Percentiles rank a stretch among this genome's conserved stretches.
These are phyloP conservation scores for Desoria tigrina DNA, from an alignment of 2,888 invertebrate genomes.

Conservation along the genomic window DNA sequence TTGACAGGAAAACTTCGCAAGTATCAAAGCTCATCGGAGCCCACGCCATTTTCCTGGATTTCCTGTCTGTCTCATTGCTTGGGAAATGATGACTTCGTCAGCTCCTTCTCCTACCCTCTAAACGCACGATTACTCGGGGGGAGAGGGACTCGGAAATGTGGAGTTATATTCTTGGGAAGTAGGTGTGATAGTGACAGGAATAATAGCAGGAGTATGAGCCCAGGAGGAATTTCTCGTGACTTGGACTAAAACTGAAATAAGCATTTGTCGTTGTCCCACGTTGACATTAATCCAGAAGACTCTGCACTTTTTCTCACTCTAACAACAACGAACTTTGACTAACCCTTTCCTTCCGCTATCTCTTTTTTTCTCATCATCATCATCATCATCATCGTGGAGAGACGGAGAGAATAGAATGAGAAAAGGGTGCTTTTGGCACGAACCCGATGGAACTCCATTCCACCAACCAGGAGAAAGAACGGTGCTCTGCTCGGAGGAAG, in stretches of 20 bases:
- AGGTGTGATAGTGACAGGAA: too few relatives aligned
- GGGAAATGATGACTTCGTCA: background rate
- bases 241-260: constrained; percentile 22
- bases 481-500: background rate
- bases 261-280: constrained; percentile 43
- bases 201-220: too few relatives aligned
- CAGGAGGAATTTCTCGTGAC: background rate
- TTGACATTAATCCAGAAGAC: constrained; percentile 41
- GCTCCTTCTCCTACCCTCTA: background rate
- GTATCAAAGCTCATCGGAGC: background rate
- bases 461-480: background rate
- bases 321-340: constrained; percentile 16
- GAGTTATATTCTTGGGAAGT: too few relatives aligned
- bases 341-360: constrained; percentile 18
- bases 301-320: constrained; percentile 19
- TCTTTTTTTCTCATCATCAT: constrained; percentile 21
- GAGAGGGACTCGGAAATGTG: too few relatives aligned
- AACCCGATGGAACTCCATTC: constrained; percentile 1
- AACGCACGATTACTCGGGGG: background rate
- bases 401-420: background rate
- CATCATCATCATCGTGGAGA: constrained; percentile 3
- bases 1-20: too few relatives aligned
- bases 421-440: constrained; percentile 10
- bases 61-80: background rate
- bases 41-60: background rate